Evolutionary conservation across 2,797 vertebrate species (phyloP).

Genomic region (Oceanodroma leucorhoa): DNA sequence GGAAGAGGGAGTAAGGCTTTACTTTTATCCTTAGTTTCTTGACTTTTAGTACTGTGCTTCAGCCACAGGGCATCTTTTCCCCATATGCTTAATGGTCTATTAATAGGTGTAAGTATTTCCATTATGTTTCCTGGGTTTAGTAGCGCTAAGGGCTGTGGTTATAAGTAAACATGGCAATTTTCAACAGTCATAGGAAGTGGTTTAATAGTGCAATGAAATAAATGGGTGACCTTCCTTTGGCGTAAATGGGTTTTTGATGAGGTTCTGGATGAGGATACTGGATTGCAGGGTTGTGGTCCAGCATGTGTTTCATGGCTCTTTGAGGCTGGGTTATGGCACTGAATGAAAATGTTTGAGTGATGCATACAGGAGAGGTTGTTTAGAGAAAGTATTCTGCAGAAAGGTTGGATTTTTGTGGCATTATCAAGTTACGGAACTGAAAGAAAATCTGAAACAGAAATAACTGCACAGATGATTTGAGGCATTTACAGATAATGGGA

Average conservation of each 20-base stretch:
- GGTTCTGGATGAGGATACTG: background rate
- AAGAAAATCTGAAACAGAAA: background rate
- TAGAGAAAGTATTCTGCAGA: background rate
- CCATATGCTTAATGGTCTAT: background rate
- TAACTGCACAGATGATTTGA: background rate
- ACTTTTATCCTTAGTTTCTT: background rate
- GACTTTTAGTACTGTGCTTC: background rate
- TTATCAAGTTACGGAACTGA: background rate
- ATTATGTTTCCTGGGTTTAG: background rate
- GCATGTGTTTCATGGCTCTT: background rate
- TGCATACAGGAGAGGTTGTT: background rate
- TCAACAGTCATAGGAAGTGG: background rate
- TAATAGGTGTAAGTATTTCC: slow-evolving; percentile 8
- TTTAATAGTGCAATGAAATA: background rate
- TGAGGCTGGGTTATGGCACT: background rate
- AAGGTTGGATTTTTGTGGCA: background rate
- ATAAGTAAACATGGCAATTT: background rate
- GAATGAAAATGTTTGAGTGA: background rate
- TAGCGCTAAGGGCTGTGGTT: background rate
- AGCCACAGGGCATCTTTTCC: background rate
- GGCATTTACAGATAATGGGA: background rate
- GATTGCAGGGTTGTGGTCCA: background rate
- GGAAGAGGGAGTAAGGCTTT: background rate
- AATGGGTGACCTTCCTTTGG: background rate
- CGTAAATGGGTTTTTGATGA: background rate